Conservation (phyloP, 2,888 invertebrate genomes). For the Oligia fasciuncula region DNA sequence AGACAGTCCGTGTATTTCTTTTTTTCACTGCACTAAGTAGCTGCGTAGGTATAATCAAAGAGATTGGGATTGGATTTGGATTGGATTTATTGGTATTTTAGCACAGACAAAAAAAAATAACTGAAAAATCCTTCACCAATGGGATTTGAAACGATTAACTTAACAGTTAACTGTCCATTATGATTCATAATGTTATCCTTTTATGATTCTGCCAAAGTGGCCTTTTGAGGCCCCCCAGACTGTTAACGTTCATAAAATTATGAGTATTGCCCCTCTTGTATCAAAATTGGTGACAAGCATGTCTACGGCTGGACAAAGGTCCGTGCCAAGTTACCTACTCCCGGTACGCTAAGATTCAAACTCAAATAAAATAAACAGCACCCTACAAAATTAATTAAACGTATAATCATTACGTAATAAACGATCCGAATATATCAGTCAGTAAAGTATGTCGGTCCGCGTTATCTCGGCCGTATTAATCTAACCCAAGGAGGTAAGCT, state of each 20-base stretch:
- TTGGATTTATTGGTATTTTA: too few species aligned
- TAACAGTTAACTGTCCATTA: too few species aligned
- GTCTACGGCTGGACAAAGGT: neutral
- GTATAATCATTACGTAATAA: conserved; percentile 33
- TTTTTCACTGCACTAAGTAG: too few species aligned
- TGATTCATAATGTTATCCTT: too few species aligned
- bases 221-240: neutral
- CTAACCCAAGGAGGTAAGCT: conserved; percentile 65
- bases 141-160: too few species aligned
- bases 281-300: neutral
- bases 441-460: conserved; percentile 39
- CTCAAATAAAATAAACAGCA: neutral
- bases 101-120: too few species aligned
- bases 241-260: neutral
- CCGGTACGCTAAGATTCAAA: neutral
- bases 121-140: too few species aligned
- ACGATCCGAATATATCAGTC: conserved; percentile 32
- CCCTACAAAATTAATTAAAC: conserved; percentile 22
- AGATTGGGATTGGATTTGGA: too few species aligned
- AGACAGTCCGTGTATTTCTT: too few species aligned
- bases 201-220: too few species aligned
- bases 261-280: neutral
- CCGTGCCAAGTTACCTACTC: neutral
- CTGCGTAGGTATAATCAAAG: too few species aligned
- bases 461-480: conserved; percentile 71